These are phyloP conservation scores for Odontomyia ornata DNA, from an alignment of 2,888 invertebrate genomes.

Conservation along the genomic window DNA sequence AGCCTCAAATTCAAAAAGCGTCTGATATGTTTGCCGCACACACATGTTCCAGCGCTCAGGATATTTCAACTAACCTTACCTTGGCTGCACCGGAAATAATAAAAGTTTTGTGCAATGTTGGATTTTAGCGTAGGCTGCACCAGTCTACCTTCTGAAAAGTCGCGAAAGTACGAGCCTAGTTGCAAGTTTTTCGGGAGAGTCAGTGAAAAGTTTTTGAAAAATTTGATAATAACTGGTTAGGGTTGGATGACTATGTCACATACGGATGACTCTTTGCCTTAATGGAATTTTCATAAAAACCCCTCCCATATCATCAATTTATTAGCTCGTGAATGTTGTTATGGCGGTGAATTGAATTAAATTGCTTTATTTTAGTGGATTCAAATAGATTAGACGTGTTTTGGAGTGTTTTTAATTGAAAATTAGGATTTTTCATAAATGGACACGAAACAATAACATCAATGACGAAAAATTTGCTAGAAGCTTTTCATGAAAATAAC, in stretches of 20 bases:
- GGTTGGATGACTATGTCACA: neutral
- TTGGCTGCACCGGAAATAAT: slow-evolving; percentile 41
- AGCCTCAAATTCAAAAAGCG: slow-evolving; percentile 40
- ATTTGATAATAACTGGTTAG: neutral
- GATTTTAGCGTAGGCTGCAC: slow-evolving; percentile 33
- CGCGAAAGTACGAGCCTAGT: slow-evolving; percentile 11
- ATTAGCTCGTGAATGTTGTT: no score
- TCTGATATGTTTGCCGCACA: slow-evolving; percentile 37
- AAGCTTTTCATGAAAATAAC: no score
- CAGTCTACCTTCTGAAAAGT: slow-evolving; percentile 14
- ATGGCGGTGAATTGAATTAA: no score
- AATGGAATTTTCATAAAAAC: no score
- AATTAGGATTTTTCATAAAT: no score
- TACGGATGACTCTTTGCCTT: no score
- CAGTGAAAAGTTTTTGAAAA: neutral
- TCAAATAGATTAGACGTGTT: no score
- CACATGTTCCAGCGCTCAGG: neutral
- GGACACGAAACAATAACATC: no score
- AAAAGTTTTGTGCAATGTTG: slow-evolving; percentile 37
- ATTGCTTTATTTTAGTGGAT: no score
- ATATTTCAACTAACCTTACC: slow-evolving; percentile 1
- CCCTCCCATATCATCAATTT: no score
- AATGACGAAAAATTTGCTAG: no score
- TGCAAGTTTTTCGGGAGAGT: neutral
- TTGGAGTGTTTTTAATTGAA: no score